Evolutionary conservation across 2,888 invertebrate species (phyloP), one percentile per base, ranked within the genome.

Genomic region (Chymomyza procnemis): DNA sequence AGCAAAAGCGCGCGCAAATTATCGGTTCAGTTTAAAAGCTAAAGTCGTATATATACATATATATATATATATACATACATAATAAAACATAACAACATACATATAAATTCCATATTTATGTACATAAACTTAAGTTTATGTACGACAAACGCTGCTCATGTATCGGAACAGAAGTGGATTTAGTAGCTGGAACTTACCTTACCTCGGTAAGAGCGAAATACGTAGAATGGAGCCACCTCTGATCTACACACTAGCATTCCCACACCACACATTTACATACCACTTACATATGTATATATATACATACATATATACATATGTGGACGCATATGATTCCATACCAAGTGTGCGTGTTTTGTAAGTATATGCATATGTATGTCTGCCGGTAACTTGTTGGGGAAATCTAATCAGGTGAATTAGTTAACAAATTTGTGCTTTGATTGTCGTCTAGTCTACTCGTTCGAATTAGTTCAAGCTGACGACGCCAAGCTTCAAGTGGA

Each of bases 401-500:
- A 84, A 81, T 79, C 80, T 86, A 84, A 80, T 80, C 85, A 69
- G 67, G 56, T 59, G 64, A 67, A 81, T 76, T 69, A 67, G 63
- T 78, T 71, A 68, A 62, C 67, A 68, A 30, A 41, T 41, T 41
- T 16, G 6, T 19, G 50, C 50, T 2, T 50, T 19, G 50, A 50
- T 50, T 18, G 18, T 50, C 4, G 34, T 18, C 16, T 14, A n/a
- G 50, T 0, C 18, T 50, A 19, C 50, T 19, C 50, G 50, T 18
- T 50, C 50, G 50, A 41, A 41, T 41, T 41, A 41, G 34, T 41
- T 41, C 34, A 12, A 41, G 12, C 34, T 41, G 12, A 41, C 12
- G 12, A 41, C 12, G 34, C 12, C 12, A 41, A 41, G 34, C 34
- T 41, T 12, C 12, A 41, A 12, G 12, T 12, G 12, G 34, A 41